Evolutionary conservation across 2,797 vertebrate genomes (phyloP), one percentile per base, ranked within the genome.

Genomic region (Gallinago nigripennis): DNA sequence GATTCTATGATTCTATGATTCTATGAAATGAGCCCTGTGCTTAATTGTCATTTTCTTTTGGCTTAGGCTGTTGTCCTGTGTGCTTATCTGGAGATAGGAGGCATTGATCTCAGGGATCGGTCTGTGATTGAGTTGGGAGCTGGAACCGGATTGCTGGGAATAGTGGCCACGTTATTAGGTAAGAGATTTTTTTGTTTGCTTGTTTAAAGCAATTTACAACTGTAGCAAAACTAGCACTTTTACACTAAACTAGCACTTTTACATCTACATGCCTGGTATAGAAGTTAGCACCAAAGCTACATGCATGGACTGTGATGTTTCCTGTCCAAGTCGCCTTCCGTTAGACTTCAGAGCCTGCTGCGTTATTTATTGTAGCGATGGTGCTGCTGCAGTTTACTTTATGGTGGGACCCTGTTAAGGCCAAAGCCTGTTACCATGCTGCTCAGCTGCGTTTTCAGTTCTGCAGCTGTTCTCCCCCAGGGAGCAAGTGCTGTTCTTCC

Each of bases 61-160:
- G 31, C 48, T 63, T 96, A 99, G 99, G 99, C 99, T 2, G 98
- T 99, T 7, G 99, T 99, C 61, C 97, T 99, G 94, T 98, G 98
- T 57, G 95, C 98, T 79, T 99, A 99, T 66, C 97, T 99, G 98
- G 99, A 99, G 97, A 96, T 98, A 90, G 98, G 98, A n/a, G 91
- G 94, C 16, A 92, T 99, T 94, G 98, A 99, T 75, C 86, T 99
- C 35, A 96, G 96, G 89, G 98, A 98, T 72, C 98, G 96, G 85
- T 92, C 88, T 65, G 98, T 96, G 2, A 98, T 99, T 75, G 99
- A 99, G 93, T 97, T 99, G 89, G 99, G 99, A 76, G 99, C 99
- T 27, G 99, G 99, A n/a, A 99, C 99, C 3, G 99, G 99, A 85
- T 97, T 99, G 89, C 98, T 99, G 89, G 99, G 99, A 94, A 99